Evolutionary conservation across 2,113 vertebrate genomes (phyloP), one percentile per base, ranked within the genome.

Genomic region (Xiphophorus maculatus): DNA sequence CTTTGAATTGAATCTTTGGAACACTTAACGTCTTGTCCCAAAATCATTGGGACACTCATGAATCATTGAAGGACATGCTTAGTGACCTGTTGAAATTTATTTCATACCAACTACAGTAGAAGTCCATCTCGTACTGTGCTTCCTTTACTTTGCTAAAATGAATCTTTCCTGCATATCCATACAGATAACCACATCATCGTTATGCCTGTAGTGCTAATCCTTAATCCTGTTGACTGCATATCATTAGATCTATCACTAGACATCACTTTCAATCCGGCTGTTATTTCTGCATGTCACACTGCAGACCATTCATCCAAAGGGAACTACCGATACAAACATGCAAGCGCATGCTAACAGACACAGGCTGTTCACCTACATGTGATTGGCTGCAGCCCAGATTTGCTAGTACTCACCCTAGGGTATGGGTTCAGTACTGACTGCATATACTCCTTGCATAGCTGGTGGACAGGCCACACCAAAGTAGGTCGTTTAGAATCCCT

Each of bases 341-440:
- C 35, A 27, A 40, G 79, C 83, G 66, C 80, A 81, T 76, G 63
- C 84, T 81, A 71, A 80, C 40, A 79, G 72, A 85, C 82, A 83
- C 88, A 81, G 81, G 87, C 87, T 89, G 87, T 75, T 91, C 92
- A 94, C 93, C 93, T 95, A 94, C 86, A 94, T 94, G 92, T 86
- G 85, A 91, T 86, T 93, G 90, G 88, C 85, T 70, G 9, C 80
- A 90, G 82, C 88, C 92, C 90, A 92, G 85, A 91, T 94, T 86
- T 60, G 76, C 83, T 33, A 73, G 87, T 85, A 73, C 66, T 89
- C 79, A 80, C 88, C 92, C 83, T 70, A 64, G 84, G 92, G 93
- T 84, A 73, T 80, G 66, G 66, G 76, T 91, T 87, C 84, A 84
- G 87, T 81, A 83, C 87, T 35, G 80, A 85, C 87, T 84, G 83